Evolutionary conservation across 1,140 invertebrate species (phyloP), one percentile per base, ranked within the genome.

Genomic region (Rhopalosiphum padi): DNA sequence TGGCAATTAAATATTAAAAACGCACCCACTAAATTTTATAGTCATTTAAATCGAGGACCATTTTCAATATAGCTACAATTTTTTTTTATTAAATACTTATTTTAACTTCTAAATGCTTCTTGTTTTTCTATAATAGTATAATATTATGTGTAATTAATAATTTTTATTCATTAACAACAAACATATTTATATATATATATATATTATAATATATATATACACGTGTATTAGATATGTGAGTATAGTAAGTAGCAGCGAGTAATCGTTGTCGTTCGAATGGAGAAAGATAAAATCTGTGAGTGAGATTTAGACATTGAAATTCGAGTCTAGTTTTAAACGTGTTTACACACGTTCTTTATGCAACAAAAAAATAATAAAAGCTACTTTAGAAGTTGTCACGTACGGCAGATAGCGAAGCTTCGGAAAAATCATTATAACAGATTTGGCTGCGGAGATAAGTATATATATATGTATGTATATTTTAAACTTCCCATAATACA

Each of bases 391-490:
- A 41, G 25, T 41, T 30, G 88, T 90, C 88, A 90, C 88, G 88
- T 90, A 55, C 88, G 88, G 25, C 41, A 53, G n/a, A 88, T 21
- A 35, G 87, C 48, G 46, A 87, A 87, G 43, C 48, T 51, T 88
- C n/a, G 87, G 87, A 88, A 88, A 87, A 88, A 88, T 43, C 87
- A n/a, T 53, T 51, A 88, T 46, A 51, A 51, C 48, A 43, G 86
- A 87, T 87, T 87, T 30, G 86, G 87, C n/a, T 23, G 41, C 22
- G 35, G 51, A 90, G 88, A 90, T 90, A 90, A 90, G 87, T 25
- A 6, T 60, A 21, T 18, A 77, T n/a, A 21, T 18, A 77, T n/a
- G n/a, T 77, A 21, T 30, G 15, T 77, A n/a, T n/a, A 77, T 77
- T 77, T 77, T n/a, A 77, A n/a, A 77, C 60, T 83, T 83, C 37